These are phyloP conservation scores for Synanthedon formicaeformis DNA, from an alignment of 2,888 invertebrate species.

Conservation along the genomic window DNA sequence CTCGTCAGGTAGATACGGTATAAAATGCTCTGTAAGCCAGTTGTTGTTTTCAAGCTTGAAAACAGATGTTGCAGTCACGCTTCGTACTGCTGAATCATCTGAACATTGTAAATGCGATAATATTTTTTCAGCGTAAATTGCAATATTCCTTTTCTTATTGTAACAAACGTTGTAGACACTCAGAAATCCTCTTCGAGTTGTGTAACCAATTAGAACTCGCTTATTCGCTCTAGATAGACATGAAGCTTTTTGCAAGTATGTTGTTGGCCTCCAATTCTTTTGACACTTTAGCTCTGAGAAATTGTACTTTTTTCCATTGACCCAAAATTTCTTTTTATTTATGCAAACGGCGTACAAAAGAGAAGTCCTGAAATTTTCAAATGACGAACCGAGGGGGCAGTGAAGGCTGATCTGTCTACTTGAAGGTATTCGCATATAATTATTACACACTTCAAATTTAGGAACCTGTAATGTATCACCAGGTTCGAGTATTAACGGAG, in stretches of 20 bases:
- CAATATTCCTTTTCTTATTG: conserved; percentile 16
- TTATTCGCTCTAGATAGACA: conserved; percentile 13
- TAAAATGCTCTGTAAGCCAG: conserved; percentile 16
- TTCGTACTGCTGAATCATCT: background rate
- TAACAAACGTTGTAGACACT: conserved; percentile 30
- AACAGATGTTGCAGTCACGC: conserved; percentile 9
- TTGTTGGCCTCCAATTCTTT: conserved; percentile 12
- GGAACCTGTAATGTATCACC: background rate
- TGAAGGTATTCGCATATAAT: conserved; percentile 19
- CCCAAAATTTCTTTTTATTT: conserved; percentile 14
- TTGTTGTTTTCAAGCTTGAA: conserved; percentile 4
- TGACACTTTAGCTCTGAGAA: conserved; percentile 27
- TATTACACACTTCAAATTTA: conserved; percentile 8
- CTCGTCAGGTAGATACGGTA: conserved; percentile 16
- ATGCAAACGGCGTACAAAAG: conserved; percentile 20
- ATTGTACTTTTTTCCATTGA: conserved; percentile 12
- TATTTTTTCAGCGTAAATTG: conserved; percentile 21
- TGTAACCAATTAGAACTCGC: conserved; percentile 18
- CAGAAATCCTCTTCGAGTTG: conserved; percentile 8
- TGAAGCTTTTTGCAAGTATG: conserved; percentile 8
- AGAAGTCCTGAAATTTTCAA: conserved; percentile 10
- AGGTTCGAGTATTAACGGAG: conserved; percentile 18
- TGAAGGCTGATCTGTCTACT: conserved; percentile 13
- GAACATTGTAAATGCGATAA: conserved; percentile 7
- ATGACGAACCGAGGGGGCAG: conserved; percentile 22